phyloP scores from a whole-genome alignment of 1,140 invertebrate genomes.

The Zeugodacus cucurbitae region DNA sequence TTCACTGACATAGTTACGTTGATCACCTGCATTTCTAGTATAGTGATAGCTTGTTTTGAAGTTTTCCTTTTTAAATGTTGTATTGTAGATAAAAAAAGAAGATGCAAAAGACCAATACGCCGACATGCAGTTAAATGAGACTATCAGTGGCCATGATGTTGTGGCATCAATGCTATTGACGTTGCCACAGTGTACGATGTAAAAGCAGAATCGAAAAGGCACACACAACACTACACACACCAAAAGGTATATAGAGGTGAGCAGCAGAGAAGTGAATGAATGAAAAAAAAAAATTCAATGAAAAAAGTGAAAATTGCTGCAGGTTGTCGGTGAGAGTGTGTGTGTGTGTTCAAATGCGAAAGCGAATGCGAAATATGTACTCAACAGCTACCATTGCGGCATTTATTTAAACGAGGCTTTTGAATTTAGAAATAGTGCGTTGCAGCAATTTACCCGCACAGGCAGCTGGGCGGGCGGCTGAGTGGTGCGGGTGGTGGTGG shows the following conservation, averaged over 20 bases:
- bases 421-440: background rate
- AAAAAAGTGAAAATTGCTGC: background rate
- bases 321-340: background rate
- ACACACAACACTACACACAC: background rate
- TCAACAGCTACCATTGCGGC: background rate
- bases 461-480: background rate
- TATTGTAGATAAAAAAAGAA: background rate
- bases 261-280: background rate
- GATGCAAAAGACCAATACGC: background rate
- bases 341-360: background rate
- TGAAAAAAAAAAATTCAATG: background rate
- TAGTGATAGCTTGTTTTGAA: background rate
- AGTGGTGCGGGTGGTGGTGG: background rate
- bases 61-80: background rate
- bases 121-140: background rate
- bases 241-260: background rate
- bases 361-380: background rate
- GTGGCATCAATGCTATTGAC: background rate
- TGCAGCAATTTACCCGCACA: background rate
- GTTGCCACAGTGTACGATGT: background rate
- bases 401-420: slow-evolving; percentile 19
- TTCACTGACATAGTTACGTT: background rate
- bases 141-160: slow-evolving; percentile 28
- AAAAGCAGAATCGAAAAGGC: background rate
- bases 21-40: background rate